Evolutionary conservation across 2,888 invertebrate species (phyloP).

Genomic region (Cerceris ruficornis): DNA sequence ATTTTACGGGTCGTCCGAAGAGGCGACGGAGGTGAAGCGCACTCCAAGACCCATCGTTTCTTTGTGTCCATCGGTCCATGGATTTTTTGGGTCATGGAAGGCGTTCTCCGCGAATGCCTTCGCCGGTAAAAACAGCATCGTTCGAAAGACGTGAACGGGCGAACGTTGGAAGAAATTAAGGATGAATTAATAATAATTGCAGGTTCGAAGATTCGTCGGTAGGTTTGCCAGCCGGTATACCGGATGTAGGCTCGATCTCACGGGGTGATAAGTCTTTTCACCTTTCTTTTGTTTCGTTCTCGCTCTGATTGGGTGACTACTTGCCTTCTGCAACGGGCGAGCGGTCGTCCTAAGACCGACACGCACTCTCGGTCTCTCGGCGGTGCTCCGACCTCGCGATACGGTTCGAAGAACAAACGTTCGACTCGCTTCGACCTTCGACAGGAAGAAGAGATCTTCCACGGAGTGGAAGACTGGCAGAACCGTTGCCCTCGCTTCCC

Average conservation of each 20-base stretch:
- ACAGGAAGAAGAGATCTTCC: constrained; percentile 56
- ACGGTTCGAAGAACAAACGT: constrained; percentile 62
- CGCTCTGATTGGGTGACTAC: constrained; percentile 80
- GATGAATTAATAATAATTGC: constrained; percentile 64
- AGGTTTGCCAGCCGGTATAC: constrained; percentile 45
- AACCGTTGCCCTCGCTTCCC: constrained; percentile 2
- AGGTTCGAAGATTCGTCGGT: constrained; percentile 33
- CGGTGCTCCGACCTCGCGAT: constrained; percentile 53
- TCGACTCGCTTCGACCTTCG: constrained; percentile 60
- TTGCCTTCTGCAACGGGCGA: constrained; percentile 66
- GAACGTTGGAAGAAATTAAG: constrained; percentile 32
- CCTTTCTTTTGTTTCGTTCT: constrained; percentile 81
- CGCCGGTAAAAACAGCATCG: neutral
- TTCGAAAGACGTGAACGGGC: neutral
- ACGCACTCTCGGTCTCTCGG: constrained; percentile 40
- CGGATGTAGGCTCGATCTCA: constrained; percentile 74
- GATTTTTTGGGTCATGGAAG: constrained; percentile 35
- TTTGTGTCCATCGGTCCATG: constrained; percentile 58
- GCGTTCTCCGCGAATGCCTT: neutral
- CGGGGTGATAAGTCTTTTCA: constrained; percentile 78
- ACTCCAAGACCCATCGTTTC: constrained; percentile 43
- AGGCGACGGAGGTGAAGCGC: constrained; percentile 14
- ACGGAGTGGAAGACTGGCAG: neutral
- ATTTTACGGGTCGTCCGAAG: constrained; percentile 17
- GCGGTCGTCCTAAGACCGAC: constrained; percentile 57